Evolutionary conservation across 2,888 invertebrate species (phyloP).

Genomic region (Tridacna crocea): DNA sequence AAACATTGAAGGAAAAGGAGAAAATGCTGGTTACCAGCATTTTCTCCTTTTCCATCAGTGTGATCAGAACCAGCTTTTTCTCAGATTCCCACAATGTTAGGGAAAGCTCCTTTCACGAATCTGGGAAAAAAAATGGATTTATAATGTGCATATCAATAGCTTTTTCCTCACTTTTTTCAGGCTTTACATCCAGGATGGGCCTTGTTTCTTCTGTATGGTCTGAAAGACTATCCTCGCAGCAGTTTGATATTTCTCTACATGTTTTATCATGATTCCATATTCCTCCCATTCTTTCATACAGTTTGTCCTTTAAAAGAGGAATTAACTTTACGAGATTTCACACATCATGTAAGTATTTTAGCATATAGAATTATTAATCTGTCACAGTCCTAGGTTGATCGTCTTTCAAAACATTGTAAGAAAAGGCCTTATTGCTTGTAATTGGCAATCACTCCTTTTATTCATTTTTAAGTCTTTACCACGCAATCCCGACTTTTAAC

Average conservation of each 20-base stretch:
- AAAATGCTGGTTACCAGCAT: too few species aligned
- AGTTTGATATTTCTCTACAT: conserved; percentile 72
- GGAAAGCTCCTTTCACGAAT: too few species aligned
- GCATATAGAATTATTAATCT: too few species aligned
- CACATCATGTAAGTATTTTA: conserved; percentile 43
- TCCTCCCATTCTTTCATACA: conserved; percentile 74
- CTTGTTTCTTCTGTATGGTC: conserved; percentile 73
- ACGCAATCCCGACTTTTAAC: too few species aligned
- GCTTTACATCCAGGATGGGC: conserved; percentile 73
- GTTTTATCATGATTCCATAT: conserved; percentile 75
- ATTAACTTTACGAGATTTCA: conserved; percentile 52
- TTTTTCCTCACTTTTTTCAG: conserved; percentile 57
- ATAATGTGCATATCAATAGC: too few species aligned
- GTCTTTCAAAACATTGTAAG: too few species aligned
- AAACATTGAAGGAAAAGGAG: too few species aligned
- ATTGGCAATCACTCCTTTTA: not conserved
- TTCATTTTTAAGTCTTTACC: not conserved
- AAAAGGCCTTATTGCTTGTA: too few species aligned
- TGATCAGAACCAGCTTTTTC: too few species aligned
- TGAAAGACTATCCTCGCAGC: conserved; percentile 76
- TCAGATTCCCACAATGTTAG: too few species aligned
- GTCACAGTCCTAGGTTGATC: not conserved
- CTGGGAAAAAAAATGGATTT: too few species aligned
- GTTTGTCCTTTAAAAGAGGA: conserved; percentile 60
- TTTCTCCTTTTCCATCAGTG: too few species aligned